phyloP scores from a whole-genome alignment of 2,113 vertebrate species.

The Isichthys henryi region DNA sequence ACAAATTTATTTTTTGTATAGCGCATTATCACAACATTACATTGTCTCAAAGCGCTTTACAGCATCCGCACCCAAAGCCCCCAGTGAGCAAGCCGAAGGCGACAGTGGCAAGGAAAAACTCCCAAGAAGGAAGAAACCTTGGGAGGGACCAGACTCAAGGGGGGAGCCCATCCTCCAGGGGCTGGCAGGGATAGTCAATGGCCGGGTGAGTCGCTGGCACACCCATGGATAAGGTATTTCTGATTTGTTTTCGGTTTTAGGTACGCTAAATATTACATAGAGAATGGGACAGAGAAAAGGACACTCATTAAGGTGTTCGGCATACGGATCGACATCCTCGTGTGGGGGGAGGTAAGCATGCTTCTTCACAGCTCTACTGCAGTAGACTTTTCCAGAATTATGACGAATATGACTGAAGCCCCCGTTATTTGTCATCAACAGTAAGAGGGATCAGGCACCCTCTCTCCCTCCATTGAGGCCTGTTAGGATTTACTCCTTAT shows the following conservation, averaged over 20 bases:
- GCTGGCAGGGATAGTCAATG: too few relatives aligned
- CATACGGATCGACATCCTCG: constrained; percentile 82
- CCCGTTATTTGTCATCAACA: neutral
- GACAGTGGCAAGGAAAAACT: too few relatives aligned
- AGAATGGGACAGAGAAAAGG: constrained; percentile 57
- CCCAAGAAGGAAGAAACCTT: too few relatives aligned
- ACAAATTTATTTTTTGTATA: too few relatives aligned
- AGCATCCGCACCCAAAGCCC: too few relatives aligned
- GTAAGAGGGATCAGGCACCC: neutral
- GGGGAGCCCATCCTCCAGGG: too few relatives aligned
- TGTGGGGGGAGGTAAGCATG: constrained; percentile 73
- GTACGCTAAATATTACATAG: constrained; percentile 77
- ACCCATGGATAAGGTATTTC: neutral
- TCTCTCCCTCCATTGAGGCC: neutral
- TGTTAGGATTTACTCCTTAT: neutral
- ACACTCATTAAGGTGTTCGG: constrained; percentile 90
- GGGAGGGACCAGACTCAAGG: too few relatives aligned
- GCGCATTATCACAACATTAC: too few relatives aligned
- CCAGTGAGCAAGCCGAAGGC: too few relatives aligned
- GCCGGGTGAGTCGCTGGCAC: neutral
- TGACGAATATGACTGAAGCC: neutral
- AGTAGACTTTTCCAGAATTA: neutral
- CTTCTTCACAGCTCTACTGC: neutral
- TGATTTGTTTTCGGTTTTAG: constrained; percentile 40
- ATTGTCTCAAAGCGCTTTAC: too few relatives aligned